These are phyloP conservation scores for Tillus elongatus DNA, from an alignment of 2,888 invertebrate species.

Conservation along the genomic window DNA sequence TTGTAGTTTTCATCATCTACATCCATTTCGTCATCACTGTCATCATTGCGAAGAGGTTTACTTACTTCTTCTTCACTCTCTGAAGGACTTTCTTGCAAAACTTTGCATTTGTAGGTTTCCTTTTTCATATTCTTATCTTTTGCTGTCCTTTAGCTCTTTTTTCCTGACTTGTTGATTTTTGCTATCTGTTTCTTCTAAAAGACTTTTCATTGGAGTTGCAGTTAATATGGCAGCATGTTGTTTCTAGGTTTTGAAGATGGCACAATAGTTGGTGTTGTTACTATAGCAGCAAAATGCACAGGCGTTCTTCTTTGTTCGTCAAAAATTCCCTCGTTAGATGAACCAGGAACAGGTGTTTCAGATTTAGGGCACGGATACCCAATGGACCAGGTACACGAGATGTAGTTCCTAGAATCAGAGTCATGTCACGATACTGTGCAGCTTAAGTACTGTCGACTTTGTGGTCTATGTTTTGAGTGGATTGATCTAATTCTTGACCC, in stretches of 20 bases:
- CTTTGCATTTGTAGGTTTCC: too few species aligned
- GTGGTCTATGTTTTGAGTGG: slow-evolving; percentile 17
- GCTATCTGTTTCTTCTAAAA: slow-evolving; percentile 19
- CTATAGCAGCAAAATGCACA: too few species aligned
- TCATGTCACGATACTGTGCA: slow-evolving; percentile 17
- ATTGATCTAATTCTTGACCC: slow-evolving; percentile 18
- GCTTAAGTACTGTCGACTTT: slow-evolving; percentile 20
- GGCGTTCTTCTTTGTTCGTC: too few species aligned
- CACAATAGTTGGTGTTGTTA: slow-evolving; percentile 24
- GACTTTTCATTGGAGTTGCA: slow-evolving; percentile 14
- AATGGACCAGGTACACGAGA: slow-evolving; percentile 19
- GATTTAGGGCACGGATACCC: too few species aligned
- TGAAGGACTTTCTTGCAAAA: too few species aligned
- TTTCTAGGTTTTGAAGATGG: too few species aligned
- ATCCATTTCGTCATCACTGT: slow-evolving; percentile 5
- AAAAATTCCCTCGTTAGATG: too few species aligned
- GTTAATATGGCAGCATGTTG: too few species aligned
- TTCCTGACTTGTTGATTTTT: slow-evolving; percentile 19
- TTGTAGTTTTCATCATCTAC: too few species aligned
- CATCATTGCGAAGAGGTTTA: background rate
- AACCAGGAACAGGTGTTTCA: too few species aligned
- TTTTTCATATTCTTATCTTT: slow-evolving; percentile 15
- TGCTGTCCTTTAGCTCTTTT: slow-evolving; percentile 19
- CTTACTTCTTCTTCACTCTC: background rate
- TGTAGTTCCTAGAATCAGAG: slow-evolving; percentile 18